These are phyloP conservation scores for Micromys minutus DNA, from an alignment of 2,113 vertebrate species.

Conservation along the genomic window DNA sequence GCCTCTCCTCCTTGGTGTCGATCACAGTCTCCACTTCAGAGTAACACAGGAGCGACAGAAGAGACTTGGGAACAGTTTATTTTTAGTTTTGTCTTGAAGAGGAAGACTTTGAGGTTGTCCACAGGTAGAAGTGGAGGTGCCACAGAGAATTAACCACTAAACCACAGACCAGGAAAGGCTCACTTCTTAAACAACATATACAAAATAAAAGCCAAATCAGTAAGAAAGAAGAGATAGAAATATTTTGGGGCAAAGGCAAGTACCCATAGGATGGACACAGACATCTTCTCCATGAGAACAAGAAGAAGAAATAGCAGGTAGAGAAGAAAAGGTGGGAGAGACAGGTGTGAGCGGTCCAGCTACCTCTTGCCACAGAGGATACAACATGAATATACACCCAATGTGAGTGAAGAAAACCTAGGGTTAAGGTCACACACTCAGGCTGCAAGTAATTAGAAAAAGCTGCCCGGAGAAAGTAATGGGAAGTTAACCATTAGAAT, in stretches of 20 bases:
- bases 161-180: neutral
- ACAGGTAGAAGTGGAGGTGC: neutral
- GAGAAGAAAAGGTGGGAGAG: neutral
- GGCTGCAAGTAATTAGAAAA: constrained; percentile 17
- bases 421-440: neutral
- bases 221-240: neutral
- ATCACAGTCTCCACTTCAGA: neutral
- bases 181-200: neutral
- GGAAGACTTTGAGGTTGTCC: neutral
- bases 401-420: neutral
- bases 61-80: neutral
- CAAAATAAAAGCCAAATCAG: neutral
- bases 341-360: neutral
- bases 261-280: neutral
- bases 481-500: constrained; percentile 30
- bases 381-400: too few species aligned
- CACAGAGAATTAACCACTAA: neutral
- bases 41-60: neutral
- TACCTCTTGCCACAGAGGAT: neutral
- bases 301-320: neutral
- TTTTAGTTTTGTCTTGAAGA: neutral
- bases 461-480: neutral
- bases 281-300: neutral
- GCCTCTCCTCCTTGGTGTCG: neutral
- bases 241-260: neutral